Evolutionary conservation across 1,140 invertebrate genomes (phyloP).

Genomic region (Lethrus apterus): DNA sequence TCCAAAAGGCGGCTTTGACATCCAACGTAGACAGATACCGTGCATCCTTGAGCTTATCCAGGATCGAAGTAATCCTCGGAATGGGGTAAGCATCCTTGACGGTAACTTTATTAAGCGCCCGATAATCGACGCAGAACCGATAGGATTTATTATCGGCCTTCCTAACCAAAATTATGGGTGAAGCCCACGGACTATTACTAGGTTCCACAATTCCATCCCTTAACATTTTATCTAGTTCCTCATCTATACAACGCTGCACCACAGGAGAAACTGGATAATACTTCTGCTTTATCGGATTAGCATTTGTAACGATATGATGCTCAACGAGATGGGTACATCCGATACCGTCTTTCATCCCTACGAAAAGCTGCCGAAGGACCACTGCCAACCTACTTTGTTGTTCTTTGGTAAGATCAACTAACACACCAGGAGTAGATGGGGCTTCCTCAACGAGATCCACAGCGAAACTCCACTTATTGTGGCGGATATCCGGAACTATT

Average conservation of each 20-base stretch:
- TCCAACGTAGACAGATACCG: slow-evolving; percentile 28
- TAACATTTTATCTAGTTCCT: slow-evolving; percentile 14
- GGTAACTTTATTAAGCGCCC: slow-evolving; percentile 20
- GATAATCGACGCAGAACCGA: slow-evolving; percentile 18
- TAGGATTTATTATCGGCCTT: neutral
- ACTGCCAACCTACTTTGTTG: neutral
- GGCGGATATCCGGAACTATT: slow-evolving; percentile 18
- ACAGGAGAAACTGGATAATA: slow-evolving; percentile 9
- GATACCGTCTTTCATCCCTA: neutral
- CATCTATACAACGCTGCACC: slow-evolving; percentile 1
- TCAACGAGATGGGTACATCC: neutral
- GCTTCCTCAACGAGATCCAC: neutral
- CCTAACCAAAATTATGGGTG: neutral
- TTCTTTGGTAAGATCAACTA: too few species aligned
- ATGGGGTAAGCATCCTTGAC: slow-evolving; percentile 27
- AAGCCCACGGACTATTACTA: slow-evolving; percentile 1
- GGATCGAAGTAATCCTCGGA: slow-evolving; percentile 26
- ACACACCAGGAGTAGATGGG: too few species aligned
- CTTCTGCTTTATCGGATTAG: slow-evolving; percentile 1
- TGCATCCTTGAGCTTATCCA: slow-evolving; percentile 31
- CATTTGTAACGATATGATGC: neutral
- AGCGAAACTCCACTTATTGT: neutral
- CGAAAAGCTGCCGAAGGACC: neutral
- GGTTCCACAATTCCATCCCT: neutral
- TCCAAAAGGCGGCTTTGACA: slow-evolving; percentile 28